phyloP scores from a whole-genome alignment of 2,797 vertebrate species.

The Champsocephalus gunnari region DNA sequence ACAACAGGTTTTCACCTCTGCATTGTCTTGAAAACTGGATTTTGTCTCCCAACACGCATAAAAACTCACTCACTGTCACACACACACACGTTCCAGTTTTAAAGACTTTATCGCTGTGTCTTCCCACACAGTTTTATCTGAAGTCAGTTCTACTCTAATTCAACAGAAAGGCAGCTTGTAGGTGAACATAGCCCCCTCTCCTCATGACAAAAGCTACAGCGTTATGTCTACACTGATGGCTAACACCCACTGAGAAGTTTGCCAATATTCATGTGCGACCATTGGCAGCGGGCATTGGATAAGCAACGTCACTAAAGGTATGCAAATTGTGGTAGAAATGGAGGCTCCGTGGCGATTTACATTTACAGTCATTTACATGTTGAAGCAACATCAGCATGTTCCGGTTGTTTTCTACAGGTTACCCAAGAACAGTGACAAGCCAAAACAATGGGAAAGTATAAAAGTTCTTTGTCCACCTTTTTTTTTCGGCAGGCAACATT shows the following conservation, averaged over 20 bases:
- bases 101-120: background rate
- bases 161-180: background rate
- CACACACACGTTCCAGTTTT: background rate
- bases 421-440: background rate
- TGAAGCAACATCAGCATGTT: background rate
- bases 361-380: constrained; percentile 4
- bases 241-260: background rate
- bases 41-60: constrained; percentile 4
- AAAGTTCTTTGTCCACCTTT: background rate
- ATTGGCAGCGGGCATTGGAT: background rate
- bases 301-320: background rate
- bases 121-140: background rate
- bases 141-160: background rate
- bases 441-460: background rate
- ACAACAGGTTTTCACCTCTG: constrained; percentile 36
- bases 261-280: background rate
- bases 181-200: background rate
- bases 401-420: background rate
- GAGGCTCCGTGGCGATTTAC: background rate
- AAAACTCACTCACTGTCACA: constrained; percentile 1
- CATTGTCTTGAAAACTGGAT: constrained; percentile 16
- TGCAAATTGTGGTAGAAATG: background rate
- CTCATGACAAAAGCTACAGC: constrained; percentile 1
- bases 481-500: background rate
- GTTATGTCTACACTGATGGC: background rate